A percentile compares a stretch with the other conserved stretches of the same genome.
Evolutionary conservation across 2,113 vertebrate species (phyloP).

Genomic region (Hemibagrus wyckioides): DNA sequence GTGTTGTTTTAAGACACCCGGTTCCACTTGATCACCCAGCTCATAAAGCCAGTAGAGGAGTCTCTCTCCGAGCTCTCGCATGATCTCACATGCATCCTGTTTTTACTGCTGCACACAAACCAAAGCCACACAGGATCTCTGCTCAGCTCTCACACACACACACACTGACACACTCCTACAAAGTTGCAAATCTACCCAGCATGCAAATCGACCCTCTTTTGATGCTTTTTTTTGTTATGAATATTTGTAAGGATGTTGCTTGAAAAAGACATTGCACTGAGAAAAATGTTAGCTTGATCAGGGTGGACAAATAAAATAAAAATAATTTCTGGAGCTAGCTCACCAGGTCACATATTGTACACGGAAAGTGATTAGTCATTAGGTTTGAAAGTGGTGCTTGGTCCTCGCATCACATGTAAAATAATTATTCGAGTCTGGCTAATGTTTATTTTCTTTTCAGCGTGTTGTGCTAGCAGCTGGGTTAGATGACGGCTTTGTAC

Average conservation of each 20-base stretch:
- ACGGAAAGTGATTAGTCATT: background rate
- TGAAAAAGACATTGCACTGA: background rate
- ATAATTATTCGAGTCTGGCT: too few species aligned
- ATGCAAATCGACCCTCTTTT: conserved; percentile 30
- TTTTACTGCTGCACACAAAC: conserved; percentile 51
- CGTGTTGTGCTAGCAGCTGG: background rate
- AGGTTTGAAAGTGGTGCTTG: background rate
- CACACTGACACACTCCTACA: conserved; percentile 23
- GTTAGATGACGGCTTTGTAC: background rate
- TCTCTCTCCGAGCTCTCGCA: background rate
- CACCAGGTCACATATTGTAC: background rate
- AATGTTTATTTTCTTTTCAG: background rate
- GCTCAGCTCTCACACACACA: conserved; percentile 33
- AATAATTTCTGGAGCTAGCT: background rate
- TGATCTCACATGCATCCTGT: conserved; percentile 48
- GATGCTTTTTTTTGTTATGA: conserved; percentile 16
- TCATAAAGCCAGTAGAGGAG: conserved; percentile 36
- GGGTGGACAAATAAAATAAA: background rate
- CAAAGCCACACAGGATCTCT: conserved; percentile 30
- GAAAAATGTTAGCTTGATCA: background rate
- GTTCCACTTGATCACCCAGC: conserved; percentile 31
- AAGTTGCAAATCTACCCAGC: conserved; percentile 34
- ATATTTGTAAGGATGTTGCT: background rate
- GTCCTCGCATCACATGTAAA: background rate
- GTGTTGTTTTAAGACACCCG: conserved; percentile 21